phyloP scores from a whole-genome alignment of 2,113 vertebrate genomes.

The Syngnathus typhle region DNA sequence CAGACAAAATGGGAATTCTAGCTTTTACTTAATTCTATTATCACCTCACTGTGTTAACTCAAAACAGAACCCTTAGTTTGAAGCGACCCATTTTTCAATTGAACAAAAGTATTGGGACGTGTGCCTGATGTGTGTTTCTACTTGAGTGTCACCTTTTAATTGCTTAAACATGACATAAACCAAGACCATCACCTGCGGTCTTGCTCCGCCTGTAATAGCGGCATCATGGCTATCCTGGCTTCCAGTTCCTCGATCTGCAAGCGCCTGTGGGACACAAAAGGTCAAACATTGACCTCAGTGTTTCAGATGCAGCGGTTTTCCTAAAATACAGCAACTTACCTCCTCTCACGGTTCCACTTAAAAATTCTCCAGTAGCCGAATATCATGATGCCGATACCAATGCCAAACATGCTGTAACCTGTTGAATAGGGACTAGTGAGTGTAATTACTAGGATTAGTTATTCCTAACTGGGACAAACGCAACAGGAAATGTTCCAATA shows the following conservation, averaged over 20 bases:
- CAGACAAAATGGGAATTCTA: too few species aligned
- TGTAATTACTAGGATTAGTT: neutral
- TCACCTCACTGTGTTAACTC: too few species aligned
- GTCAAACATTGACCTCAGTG: neutral
- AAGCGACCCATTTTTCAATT: too few species aligned
- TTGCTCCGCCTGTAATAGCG: conserved; percentile 81
- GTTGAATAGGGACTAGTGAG: conserved; percentile 9
- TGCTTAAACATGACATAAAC: too few species aligned
- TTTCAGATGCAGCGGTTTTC: neutral
- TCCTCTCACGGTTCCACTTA: conserved; percentile 85
- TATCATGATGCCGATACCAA: conserved; percentile 75
- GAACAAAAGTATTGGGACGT: too few species aligned
- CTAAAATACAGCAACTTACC: conserved; percentile 54
- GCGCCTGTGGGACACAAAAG: conserved; percentile 63
- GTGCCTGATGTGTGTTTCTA: too few species aligned
- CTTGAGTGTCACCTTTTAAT: too few species aligned
- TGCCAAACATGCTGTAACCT: conserved; percentile 83
- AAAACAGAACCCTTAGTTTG: too few species aligned
- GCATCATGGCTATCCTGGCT: conserved; percentile 79
- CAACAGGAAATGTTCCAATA: too few species aligned
- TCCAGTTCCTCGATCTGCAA: conserved; percentile 85
- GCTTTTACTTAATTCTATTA: too few species aligned
- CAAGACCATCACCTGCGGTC: conserved; percentile 75
- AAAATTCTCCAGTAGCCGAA: conserved; percentile 81
- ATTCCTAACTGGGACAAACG: neutral